These are phyloP conservation scores for Agapostemon virescens DNA, from an alignment of 2,888 invertebrate genomes.

Conservation along the genomic window DNA sequence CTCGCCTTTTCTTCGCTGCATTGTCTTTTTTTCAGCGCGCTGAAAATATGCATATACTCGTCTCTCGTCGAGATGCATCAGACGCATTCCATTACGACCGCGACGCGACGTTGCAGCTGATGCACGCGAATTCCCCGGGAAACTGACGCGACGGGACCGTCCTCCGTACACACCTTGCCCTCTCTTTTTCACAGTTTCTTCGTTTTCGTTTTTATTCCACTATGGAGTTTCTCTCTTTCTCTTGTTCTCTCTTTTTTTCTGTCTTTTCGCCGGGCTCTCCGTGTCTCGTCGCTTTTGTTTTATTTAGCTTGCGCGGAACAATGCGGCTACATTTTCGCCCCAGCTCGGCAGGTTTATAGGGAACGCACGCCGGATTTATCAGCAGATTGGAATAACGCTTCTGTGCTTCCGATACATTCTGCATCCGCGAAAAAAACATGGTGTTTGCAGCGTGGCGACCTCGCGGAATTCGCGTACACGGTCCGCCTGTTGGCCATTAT, in stretches of 20 bases:
- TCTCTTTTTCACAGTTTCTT: background rate
- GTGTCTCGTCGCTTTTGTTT: background rate
- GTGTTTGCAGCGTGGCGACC: background rate
- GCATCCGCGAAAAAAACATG: background rate
- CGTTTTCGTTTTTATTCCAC: background rate
- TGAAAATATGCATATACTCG: background rate
- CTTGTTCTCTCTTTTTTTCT: background rate
- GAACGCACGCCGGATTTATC: conserved; percentile 26
- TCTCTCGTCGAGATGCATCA: conserved; percentile 13
- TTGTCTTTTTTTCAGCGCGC: background rate
- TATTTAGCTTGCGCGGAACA: conserved; percentile 18
- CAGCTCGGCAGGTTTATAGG: conserved; percentile 11
- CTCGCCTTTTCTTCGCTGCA: background rate
- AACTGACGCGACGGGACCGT: conserved; percentile 17
- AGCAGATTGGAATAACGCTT: conserved; percentile 16
- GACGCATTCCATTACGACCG: conserved; percentile 40
- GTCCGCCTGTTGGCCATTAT: background rate
- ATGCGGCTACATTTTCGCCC: background rate
- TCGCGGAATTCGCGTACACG: background rate
- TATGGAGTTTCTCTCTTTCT: background rate
- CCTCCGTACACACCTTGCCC: background rate
- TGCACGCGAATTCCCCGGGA: conserved; percentile 42
- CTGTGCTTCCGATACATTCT: conserved; percentile 11
- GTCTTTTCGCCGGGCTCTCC: background rate
- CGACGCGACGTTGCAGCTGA: conserved; percentile 3